Evolutionary conservation across 2,797 vertebrate species (phyloP).

Genomic region (Acanthurus leucopareius): DNA sequence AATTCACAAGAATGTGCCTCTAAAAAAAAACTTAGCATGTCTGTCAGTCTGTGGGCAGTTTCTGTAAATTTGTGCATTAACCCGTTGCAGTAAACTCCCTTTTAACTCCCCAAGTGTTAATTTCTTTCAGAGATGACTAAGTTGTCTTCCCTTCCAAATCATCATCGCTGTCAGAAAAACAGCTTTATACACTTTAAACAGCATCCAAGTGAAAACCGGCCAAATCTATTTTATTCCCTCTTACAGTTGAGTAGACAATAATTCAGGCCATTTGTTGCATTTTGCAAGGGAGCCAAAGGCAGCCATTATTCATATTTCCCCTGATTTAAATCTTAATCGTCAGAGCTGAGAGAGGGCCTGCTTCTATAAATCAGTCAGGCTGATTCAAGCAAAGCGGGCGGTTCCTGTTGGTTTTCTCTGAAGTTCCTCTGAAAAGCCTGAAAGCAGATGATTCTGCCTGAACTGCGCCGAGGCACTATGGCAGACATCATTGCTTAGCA

Average conservation of each 20-base stretch:
- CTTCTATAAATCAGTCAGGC: slow-evolving; percentile 58
- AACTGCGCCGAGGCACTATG: slow-evolving; percentile 26
- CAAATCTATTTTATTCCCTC: slow-evolving; percentile 49
- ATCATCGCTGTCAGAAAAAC: slow-evolving; percentile 17
- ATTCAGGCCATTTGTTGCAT: slow-evolving; percentile 70
- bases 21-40: slow-evolving; percentile 5
- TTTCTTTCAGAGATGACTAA: slow-evolving; percentile 42
- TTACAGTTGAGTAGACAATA: slow-evolving; percentile 49
- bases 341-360: slow-evolving; percentile 32
- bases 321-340: slow-evolving; percentile 67
- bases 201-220: slow-evolving; percentile 45
- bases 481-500: slow-evolving; percentile 65
- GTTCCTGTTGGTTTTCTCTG: slow-evolving; percentile 61
- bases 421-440: slow-evolving; percentile 54
- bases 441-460: slow-evolving; percentile 62
- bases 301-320: slow-evolving; percentile 66
- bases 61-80: background rate
- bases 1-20: slow-evolving; percentile 4
- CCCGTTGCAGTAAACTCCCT: background rate
- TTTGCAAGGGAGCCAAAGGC: slow-evolving; percentile 43
- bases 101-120: slow-evolving; percentile 3
- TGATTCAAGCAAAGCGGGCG: slow-evolving; percentile 40
- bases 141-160: slow-evolving; percentile 39
- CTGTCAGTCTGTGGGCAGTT: background rate
- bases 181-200: slow-evolving; percentile 39